Evolutionary conservation across 2,797 vertebrate species (phyloP), one percentile per base, ranked within the genome.

Genomic region (Perodicticus potto): DNA sequence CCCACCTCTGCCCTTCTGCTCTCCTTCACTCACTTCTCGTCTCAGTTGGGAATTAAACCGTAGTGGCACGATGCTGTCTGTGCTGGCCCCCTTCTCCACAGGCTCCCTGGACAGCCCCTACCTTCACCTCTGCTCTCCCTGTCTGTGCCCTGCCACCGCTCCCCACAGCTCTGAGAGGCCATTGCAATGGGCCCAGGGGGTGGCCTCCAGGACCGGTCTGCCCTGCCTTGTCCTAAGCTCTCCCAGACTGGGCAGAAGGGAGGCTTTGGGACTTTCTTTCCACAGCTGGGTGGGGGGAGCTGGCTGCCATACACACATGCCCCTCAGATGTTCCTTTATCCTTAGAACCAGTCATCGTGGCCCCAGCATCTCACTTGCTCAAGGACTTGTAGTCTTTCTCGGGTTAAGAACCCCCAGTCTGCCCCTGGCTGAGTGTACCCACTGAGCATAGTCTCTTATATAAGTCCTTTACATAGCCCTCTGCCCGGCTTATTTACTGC

Each of bases 381-480:
- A 45, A 49, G 73, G n/a, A 40, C 70, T 14, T 14, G n/a, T 45
- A 77, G 23, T 45, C 57, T 72, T 37, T 73, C 81, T 77, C 65
- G 80, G 82, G 74, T 78, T 73, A 67, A 40, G 72, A 37, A 53
- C 32, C 43, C 37, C 25, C 25, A 32, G 32, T 7, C 11, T 3
- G 0, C 10, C 67, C 7, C 61, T 59, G 55, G 74, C 77, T 34
- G 57, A 40, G 59, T 61, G 80, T 74, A 29, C 91, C 49, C 45
- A 23, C 20, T 0, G 61, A 94, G 65, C 59, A 13, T n/a, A 82
- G n/a, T 57, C 76, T 7, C 92, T 96, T 95, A 95, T 0, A 0
- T 70, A 90, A 97, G 40, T 37, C 77, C 81, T 93, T 91, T 69
- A 72, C 34, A 17, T 3, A 63, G 91, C 72, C 65, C 89, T 95